Percentiles rank a stretch among this genome's conserved stretches.
Evolutionary conservation across 2,888 invertebrate species (phyloP).

Genomic region (Agrypnus murinus): DNA sequence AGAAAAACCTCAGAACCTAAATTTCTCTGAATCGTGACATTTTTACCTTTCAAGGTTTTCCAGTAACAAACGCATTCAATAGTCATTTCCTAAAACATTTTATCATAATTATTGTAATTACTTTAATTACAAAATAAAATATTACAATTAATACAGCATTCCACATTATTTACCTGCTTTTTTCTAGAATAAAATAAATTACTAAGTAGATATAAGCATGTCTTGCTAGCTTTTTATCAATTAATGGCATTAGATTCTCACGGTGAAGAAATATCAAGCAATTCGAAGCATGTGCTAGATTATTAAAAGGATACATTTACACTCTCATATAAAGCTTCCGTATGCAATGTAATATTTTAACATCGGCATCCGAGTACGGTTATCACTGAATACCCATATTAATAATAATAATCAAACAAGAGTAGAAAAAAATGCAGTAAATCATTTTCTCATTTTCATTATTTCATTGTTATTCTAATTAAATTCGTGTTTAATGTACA

Average conservation of each 20-base stretch:
- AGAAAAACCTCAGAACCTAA: too few relatives aligned
- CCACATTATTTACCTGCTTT: not conserved
- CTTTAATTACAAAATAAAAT: slow-evolving; percentile 2
- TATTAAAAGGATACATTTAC: slow-evolving; percentile 28
- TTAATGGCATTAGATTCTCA: slow-evolving; percentile 30
- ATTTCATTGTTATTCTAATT: not conserved
- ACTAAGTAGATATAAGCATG: not conserved
- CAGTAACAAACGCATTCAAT: not conserved
- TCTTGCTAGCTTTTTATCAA: not conserved
- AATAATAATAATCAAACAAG: slow-evolving; percentile 7
- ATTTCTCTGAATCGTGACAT: too few relatives aligned
- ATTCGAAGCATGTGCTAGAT: slow-evolving; percentile 23
- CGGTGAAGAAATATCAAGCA: slow-evolving; percentile 26
- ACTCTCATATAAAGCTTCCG: slow-evolving; percentile 25
- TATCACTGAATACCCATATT: slow-evolving; percentile 3
- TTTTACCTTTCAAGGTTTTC: not conserved
- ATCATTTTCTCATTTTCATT: slow-evolving; percentile 7
- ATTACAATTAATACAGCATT: slow-evolving; percentile 19
- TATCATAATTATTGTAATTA: slow-evolving; percentile 13
- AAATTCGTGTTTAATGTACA: slow-evolving; percentile 1
- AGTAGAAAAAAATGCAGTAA: slow-evolving; percentile 9
- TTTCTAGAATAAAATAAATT: slow-evolving; percentile 15
- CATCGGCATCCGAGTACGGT: slow-evolving; percentile 15
- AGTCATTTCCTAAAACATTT: slow-evolving; percentile 11
- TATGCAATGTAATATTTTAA: slow-evolving; percentile 29